phyloP scores from a whole-genome alignment of 1,140 invertebrate genomes.

The Caenorhabditis latens region DNA sequence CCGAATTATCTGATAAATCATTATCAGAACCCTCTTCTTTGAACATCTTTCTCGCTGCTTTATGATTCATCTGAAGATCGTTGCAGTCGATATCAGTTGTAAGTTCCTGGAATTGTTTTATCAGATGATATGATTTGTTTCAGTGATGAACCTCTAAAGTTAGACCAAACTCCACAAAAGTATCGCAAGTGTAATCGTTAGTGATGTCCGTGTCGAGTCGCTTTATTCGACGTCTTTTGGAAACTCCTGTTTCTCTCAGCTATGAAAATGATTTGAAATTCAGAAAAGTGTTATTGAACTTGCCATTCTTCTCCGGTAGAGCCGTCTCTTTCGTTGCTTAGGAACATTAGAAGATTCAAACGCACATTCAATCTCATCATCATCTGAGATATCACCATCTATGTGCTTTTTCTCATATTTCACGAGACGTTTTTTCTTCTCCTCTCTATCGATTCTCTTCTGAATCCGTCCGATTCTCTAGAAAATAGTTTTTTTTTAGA shows the following conservation, averaged over 20 bases:
- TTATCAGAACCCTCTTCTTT: background rate
- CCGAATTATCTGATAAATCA: background rate
- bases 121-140: background rate
- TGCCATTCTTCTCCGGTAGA: conserved; percentile 22
- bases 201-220: background rate
- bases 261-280: background rate
- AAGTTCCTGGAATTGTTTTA: background rate
- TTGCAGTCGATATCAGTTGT: background rate
- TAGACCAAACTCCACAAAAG: background rate
- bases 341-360: background rate
- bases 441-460: background rate
- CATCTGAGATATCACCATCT: background rate
- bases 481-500: background rate
- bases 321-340: conserved; percentile 7
- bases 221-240: conserved; percentile 29
- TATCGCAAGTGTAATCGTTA: conserved; percentile 35
- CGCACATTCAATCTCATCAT: background rate
- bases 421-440: background rate
- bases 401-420: background rate
- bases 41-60: background rate
- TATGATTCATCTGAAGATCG: background rate
- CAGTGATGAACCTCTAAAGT: background rate
- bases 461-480: background rate
- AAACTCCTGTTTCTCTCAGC: background rate
- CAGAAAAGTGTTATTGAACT: background rate